Conservation (phyloP, 2,888 invertebrate genomes). For the Oscheius myriophilus region DNA sequence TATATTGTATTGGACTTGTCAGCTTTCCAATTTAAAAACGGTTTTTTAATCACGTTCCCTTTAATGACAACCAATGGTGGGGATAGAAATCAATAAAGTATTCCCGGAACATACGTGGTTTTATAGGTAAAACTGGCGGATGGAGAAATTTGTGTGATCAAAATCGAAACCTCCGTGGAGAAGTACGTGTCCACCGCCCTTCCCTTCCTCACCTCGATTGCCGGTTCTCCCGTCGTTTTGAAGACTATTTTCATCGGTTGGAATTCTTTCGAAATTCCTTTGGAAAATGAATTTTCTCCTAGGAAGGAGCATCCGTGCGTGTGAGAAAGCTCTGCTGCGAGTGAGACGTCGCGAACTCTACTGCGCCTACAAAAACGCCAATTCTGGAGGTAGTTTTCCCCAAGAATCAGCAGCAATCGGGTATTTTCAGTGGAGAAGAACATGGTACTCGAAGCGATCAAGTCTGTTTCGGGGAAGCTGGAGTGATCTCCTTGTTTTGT, state of each 20-base stretch:
- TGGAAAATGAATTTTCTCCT: background rate
- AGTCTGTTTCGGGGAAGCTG: constrained; percentile 22
- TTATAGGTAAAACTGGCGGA: constrained; percentile 42
- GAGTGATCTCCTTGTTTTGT: background rate
- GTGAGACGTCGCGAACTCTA: constrained; percentile 44
- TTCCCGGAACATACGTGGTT: no score
- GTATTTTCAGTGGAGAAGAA: constrained; percentile 25
- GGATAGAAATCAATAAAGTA: no score
- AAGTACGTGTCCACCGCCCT: constrained; percentile 36
- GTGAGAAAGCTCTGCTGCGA: constrained; percentile 45
- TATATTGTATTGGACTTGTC: no score
- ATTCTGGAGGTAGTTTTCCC: constrained; percentile 19
- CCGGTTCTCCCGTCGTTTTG: constrained; percentile 36
- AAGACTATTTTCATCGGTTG: constrained; percentile 47
- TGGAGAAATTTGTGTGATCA: constrained; percentile 37
- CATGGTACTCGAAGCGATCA: constrained; percentile 9
- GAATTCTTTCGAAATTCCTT: background rate
- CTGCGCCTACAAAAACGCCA: constrained; percentile 5
- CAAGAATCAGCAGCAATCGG: background rate
- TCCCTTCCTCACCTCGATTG: constrained; percentile 39
- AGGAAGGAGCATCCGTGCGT: constrained; percentile 52
- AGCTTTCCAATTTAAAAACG: no score
- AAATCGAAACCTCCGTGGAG: constrained; percentile 38
- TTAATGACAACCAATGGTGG: no score
- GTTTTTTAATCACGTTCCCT: no score